Evolutionary conservation across 1,140 invertebrate genomes (phyloP), one percentile per base, ranked within the genome.

Genomic region (Atopsyche davidsoni): DNA sequence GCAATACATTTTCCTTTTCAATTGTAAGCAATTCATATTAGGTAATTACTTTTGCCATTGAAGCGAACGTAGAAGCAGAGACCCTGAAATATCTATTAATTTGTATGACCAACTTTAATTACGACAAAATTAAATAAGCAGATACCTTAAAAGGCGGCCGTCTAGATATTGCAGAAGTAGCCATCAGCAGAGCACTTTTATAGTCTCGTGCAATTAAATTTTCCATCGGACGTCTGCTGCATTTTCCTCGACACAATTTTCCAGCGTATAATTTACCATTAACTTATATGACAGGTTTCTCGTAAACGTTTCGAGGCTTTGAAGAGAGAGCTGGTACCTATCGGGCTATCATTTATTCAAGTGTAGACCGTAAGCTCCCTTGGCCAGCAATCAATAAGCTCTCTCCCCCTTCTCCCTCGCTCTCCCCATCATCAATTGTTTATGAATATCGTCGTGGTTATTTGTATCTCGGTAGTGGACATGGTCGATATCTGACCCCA

Each of bases 331-430:
- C 23, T 14, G 39, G 21, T 14, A 35, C 25, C 45, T 32, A 48
- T 54, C 49, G 49, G 9, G 22, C 31, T 24, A 54, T 54, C 41
- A 48, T 43, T 54, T 54, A 54, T 54, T 54, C 46, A 54, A 21
- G 14, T 19, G 38, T 13, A n/a, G n/a, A 22, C n/a, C 40, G 19
- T 28, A 7, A 28, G 6, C 6, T 28, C 24, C 24, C 6, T n/a
- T 28, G 6, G 28, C 22, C 22, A 11, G 13, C 39, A 50, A 50
- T 50, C 48, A 50, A 50, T 50, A 50, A 43, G 38, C 17, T 23
- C 17, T 21, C 24, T 9, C 14, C 6, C 6, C 23, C 42, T 18
- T 17, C 41, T 14, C 25, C 11, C 24, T 17, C 19, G 31, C 17
- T 4, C 13, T 4, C 21, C 16, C 28, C 9, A 11, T 6, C 45